Evolutionary conservation across 2,797 vertebrate genomes (phyloP).

Genomic region (Spondyliosoma cantharus): DNA sequence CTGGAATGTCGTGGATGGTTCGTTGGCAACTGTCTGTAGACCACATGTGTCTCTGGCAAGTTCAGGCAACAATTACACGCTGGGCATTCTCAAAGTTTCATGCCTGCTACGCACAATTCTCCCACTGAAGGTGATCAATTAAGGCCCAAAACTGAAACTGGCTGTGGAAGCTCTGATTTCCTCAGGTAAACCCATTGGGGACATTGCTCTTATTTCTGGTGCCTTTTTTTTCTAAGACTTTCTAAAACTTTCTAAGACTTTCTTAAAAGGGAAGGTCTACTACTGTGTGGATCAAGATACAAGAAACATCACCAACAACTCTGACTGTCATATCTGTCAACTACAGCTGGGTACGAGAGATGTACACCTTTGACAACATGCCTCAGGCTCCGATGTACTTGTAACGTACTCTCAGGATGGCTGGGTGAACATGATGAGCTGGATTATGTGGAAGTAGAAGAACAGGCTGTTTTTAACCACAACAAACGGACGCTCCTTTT

Average conservation of each 20-base stretch:
- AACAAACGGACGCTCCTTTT: no score
- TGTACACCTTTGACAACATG: slow-evolving; percentile 92
- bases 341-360: slow-evolving; percentile 88
- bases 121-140: slow-evolving; percentile 92
- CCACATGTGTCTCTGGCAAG: slow-evolving; percentile 89
- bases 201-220: slow-evolving; percentile 90
- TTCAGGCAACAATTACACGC: slow-evolving; percentile 82
- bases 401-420: slow-evolving; percentile 92
- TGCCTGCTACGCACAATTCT: slow-evolving; percentile 89
- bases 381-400: slow-evolving; percentile 93
- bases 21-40: slow-evolving; percentile 88
- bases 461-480: slow-evolving; percentile 74
- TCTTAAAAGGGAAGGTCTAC: slow-evolving; percentile 93
- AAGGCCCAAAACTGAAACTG: slow-evolving; percentile 90
- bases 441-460: slow-evolving; percentile 90
- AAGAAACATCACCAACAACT: slow-evolving; percentile 88
- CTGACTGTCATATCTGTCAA: slow-evolving; percentile 80
- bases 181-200: slow-evolving; percentile 90
- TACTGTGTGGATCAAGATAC: slow-evolving; percentile 89
- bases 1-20: slow-evolving; percentile 91
- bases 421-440: slow-evolving; percentile 92
- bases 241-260: slow-evolving; percentile 93
- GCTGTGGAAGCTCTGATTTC: slow-evolving; percentile 92
- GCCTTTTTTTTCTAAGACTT: slow-evolving; percentile 91
- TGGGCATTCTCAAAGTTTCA: slow-evolving; percentile 88